These are phyloP conservation scores for Calypte anna DNA, from an alignment of 2,113 vertebrate genomes.

Conservation along the genomic window DNA sequence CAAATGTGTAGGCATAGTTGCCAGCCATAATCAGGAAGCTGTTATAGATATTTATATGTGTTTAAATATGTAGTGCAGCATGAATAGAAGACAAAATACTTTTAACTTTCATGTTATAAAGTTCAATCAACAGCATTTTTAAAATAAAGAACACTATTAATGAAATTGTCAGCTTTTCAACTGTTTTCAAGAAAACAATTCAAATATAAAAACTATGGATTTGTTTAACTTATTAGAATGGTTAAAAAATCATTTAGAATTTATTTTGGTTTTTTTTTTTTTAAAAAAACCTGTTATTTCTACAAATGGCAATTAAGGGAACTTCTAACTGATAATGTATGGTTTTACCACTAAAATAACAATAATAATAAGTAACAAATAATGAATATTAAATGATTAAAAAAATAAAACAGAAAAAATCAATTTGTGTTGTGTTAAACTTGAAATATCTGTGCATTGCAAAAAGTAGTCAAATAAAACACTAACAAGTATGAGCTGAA, in stretches of 20 bases:
- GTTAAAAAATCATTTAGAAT: rapidly evolving
- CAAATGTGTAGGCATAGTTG: not conserved
- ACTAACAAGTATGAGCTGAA: not conserved
- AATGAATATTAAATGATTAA: not conserved
- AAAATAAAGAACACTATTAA: not conserved
- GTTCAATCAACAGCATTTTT: not conserved
- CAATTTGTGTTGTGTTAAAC: not conserved
- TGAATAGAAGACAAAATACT: not conserved
- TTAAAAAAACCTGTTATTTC: not conserved
- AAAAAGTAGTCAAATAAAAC: not conserved
- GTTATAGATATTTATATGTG: not conserved
- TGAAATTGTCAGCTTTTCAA: not conserved
- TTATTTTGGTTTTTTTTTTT: not conserved
- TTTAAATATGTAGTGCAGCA: not conserved
- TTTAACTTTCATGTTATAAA: not conserved
- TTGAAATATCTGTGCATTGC: not conserved
- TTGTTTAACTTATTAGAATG: not conserved
- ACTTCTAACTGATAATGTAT: not conserved
- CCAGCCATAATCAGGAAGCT: not conserved
- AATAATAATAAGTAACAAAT: too few species aligned
- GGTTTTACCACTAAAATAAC: not conserved
- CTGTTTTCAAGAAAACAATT: not conserved
- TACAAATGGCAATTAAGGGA: not conserved
- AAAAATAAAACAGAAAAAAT: not conserved
- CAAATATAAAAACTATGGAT: not conserved